Evolutionary conservation across 2,797 vertebrate genomes (phyloP).

Genomic region (Eulemur albifrons): DNA sequence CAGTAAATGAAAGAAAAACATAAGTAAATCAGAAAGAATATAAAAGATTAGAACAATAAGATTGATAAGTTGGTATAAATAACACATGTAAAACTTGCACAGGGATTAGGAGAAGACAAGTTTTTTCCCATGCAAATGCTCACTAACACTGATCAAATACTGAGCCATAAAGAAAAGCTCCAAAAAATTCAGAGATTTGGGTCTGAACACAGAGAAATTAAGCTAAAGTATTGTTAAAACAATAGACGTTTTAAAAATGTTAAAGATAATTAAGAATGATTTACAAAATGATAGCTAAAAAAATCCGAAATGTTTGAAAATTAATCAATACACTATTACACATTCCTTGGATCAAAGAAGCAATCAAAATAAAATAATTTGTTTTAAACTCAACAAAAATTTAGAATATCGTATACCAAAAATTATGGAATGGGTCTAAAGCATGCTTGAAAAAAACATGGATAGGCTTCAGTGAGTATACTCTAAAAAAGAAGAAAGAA

Average conservation of each 20-base stretch:
- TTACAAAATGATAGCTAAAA: neutral
- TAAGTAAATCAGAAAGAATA: neutral
- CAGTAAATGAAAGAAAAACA: neutral
- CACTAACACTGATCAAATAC: neutral
- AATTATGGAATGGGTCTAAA: neutral
- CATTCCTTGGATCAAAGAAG: neutral
- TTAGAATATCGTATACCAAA: neutral
- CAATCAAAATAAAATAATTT: neutral
- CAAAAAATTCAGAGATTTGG: neutral
- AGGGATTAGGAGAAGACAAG: neutral
- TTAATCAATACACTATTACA: neutral
- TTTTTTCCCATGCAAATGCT: neutral
- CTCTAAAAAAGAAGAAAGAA: neutral
- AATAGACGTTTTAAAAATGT: neutral
- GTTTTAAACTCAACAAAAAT: neutral
- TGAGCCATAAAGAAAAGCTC: neutral
- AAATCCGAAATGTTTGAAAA: neutral
- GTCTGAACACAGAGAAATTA: neutral
- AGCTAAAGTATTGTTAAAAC: neutral
- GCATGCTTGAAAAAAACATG: too few relatives aligned
- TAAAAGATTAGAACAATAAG: neutral
- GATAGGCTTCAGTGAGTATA: neutral
- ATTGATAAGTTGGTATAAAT: neutral
- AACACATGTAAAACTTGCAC: neutral
- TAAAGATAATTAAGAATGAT: neutral